These are phyloP conservation scores for Yponomeuta evonymella DNA, from an alignment of 2,888 invertebrate genomes.

Conservation along the genomic window DNA sequence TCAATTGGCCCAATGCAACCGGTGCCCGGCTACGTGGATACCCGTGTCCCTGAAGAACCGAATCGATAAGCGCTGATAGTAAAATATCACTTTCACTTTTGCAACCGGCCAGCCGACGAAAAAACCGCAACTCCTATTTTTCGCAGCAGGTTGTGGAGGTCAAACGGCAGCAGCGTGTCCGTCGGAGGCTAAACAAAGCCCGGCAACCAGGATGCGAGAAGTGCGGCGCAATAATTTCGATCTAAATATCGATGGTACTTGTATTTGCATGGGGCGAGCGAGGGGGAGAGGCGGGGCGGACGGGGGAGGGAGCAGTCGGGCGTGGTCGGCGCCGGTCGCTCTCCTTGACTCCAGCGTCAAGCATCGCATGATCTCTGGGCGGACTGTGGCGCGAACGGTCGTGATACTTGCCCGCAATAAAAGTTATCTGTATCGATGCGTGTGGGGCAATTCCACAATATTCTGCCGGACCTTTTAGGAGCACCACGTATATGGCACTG, in stretches of 20 bases:
- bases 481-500: too few relatives aligned
- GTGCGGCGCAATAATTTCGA: slow-evolving; percentile 7
- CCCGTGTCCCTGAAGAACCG: background rate
- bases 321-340: slow-evolving; percentile 75
- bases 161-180: slow-evolving; percentile 4
- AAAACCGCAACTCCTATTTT: background rate
- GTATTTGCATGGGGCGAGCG: slow-evolving; percentile 29
- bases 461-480: too few relatives aligned
- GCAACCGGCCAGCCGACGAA: background rate
- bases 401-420: slow-evolving; percentile 39
- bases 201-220: slow-evolving; percentile 14
- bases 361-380: slow-evolving; percentile 72
- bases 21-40: background rate
- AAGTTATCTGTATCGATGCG: background rate
- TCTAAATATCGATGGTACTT: slow-evolving; percentile 17
- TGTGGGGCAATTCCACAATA: too few relatives aligned
- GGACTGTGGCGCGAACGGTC: slow-evolving; percentile 25
- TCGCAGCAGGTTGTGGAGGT: slow-evolving; percentile 1
- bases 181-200: slow-evolving; percentile 1
- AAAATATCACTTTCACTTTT: slow-evolving; percentile 2
- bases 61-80: background rate
- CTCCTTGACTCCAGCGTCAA: slow-evolving; percentile 74
- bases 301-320: slow-evolving; percentile 48
- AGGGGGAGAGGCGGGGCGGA: slow-evolving; percentile 39
- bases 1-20: background rate